Conservation (phyloP, 2,113 vertebrate species). For the Holacanthus passer region DNA sequence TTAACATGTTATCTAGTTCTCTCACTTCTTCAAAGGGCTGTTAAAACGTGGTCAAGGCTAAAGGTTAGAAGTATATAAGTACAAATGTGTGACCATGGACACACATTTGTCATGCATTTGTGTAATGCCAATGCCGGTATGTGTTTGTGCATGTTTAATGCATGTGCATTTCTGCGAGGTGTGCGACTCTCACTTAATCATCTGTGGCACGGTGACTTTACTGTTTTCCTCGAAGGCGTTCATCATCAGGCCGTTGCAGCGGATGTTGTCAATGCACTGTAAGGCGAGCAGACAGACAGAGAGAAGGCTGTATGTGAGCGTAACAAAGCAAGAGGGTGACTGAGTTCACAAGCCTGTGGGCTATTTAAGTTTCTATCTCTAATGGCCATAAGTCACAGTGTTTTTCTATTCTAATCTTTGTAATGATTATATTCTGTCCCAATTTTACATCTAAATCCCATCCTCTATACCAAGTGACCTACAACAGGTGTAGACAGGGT, state of each 20-base stretch:
- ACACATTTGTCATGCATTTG: conserved; percentile 13
- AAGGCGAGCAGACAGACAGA: conserved; percentile 37
- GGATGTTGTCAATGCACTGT: conserved; percentile 98
- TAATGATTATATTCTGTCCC: neutral
- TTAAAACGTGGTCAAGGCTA: neutral
- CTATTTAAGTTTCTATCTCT: neutral
- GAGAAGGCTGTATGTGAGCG: neutral
- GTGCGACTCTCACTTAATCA: conserved; percentile 93
- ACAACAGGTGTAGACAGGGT: neutral
- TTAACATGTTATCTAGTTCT: neutral
- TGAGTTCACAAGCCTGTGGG: conserved; percentile 1
- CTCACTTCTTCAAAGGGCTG: neutral
- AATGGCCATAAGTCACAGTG: too few relatives aligned
- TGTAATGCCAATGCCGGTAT: conserved; percentile 1
- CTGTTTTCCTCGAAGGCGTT: conserved; percentile 98
- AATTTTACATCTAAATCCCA: neutral
- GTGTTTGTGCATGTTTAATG: conserved; percentile 36
- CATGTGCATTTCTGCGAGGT: neutral
- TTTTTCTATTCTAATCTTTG: neutral
- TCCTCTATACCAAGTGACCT: neutral
- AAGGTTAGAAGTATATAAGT: too few relatives aligned
- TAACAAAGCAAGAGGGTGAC: neutral
- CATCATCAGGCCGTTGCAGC: conserved; percentile 99
- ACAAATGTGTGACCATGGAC: neutral
- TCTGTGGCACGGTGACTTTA: conserved; percentile 97